A percentile compares a stretch with the other conserved stretches of the same genome.
Evolutionary conservation across 2,888 invertebrate genomes (phyloP).

Genomic region (Chelonus formosanus): DNA sequence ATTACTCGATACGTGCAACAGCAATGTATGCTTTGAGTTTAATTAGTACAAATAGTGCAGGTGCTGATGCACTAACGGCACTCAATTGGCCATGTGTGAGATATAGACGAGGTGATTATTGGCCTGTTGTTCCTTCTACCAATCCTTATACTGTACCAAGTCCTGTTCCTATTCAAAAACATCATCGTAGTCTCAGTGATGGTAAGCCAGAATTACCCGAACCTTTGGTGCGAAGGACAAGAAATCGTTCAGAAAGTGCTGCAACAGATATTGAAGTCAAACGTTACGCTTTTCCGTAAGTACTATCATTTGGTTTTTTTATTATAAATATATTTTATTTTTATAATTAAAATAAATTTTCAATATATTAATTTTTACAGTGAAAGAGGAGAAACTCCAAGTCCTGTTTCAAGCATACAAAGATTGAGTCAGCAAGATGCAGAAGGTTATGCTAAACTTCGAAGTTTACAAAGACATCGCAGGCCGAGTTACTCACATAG

Average conservation of each 20-base stretch:
- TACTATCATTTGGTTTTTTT: constrained; percentile 8
- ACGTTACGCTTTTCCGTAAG: constrained; percentile 55
- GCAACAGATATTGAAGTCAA: constrained; percentile 61
- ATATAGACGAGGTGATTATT: constrained; percentile 58
- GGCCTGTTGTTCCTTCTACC: constrained; percentile 55
- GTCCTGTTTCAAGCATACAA: constrained; percentile 88
- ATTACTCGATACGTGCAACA: constrained; percentile 89
- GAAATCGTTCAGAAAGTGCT: constrained; percentile 62
- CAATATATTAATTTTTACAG: constrained; percentile 61
- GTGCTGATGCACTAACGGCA: constrained; percentile 75
- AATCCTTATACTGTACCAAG: constrained; percentile 50
- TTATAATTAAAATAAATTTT: too few species aligned
- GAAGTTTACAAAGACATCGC: constrained; percentile 74
- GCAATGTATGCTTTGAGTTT: constrained; percentile 89
- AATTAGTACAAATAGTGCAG: constrained; percentile 83
- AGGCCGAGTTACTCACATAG: constrained; percentile 75
- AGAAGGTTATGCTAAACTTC: constrained; percentile 78
- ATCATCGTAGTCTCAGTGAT: constrained; percentile 61
- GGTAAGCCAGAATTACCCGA: constrained; percentile 60
- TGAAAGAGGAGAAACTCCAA: constrained; percentile 80
- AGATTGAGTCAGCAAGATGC: constrained; percentile 80
- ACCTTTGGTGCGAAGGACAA: constrained; percentile 53
- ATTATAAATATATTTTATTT: constrained; percentile 1
- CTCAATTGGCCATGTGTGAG: constrained; percentile 60
- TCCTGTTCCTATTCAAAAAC: constrained; percentile 55